These are phyloP conservation scores for Drosophila suboccidentalis DNA, from an alignment of 2,888 invertebrate species.

Conservation along the genomic window DNA sequence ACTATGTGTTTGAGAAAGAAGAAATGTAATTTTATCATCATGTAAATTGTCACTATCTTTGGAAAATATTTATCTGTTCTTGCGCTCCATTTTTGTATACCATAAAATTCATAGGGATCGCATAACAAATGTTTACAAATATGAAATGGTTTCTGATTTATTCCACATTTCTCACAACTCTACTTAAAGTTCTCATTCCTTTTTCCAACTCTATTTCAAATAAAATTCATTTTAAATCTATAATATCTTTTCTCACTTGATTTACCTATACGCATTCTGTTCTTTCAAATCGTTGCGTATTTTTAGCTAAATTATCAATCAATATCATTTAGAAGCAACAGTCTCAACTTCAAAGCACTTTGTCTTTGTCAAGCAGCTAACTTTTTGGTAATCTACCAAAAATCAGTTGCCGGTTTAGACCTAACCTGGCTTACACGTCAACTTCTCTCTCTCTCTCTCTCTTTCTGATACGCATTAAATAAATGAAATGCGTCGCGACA, in stretches of 20 bases:
- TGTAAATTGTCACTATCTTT: not conserved
- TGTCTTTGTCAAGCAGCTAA: slow-evolving; percentile 60
- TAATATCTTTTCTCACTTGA: not conserved
- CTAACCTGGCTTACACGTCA: slow-evolving; percentile 36
- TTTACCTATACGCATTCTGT: slow-evolving; percentile 11
- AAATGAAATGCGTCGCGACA: slow-evolving; percentile 72
- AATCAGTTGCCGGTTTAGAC: slow-evolving; percentile 30
- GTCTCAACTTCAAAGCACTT: slow-evolving; percentile 72
- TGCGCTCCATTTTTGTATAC: not conserved
- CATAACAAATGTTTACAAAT: not conserved
- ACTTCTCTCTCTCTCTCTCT: not conserved
- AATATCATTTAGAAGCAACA: slow-evolving; percentile 66
- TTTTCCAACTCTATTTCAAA: slow-evolving; percentile 1
- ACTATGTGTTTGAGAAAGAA: no score
- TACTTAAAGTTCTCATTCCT: not conserved
- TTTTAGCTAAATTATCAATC: slow-evolving; percentile 69
- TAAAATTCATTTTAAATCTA: slow-evolving; percentile 5
- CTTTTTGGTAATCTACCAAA: slow-evolving; percentile 4
- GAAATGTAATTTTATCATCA: no score
- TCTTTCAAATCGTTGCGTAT: slow-evolving; percentile 21
- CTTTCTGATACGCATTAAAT: slow-evolving; percentile 63
- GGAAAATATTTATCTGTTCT: not conserved
- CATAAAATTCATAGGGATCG: not conserved
- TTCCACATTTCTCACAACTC: not conserved
- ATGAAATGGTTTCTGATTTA: not conserved